phyloP scores from a whole-genome alignment of 2,888 invertebrate species.

The Temnothorax ravouxi region DNA sequence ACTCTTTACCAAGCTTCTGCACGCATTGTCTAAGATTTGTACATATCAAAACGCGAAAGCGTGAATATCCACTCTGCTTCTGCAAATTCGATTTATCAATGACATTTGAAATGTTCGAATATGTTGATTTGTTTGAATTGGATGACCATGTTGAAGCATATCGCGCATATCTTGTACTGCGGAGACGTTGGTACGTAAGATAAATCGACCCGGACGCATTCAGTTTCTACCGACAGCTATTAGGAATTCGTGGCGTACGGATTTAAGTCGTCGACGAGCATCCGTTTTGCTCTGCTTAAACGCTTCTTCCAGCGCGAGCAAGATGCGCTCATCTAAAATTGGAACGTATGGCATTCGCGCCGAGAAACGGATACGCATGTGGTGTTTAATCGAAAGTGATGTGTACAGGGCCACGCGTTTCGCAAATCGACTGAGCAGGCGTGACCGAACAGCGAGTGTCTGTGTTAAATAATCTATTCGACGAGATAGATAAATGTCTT shows the following conservation, averaged over 20 bases:
- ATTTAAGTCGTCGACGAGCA: constrained; percentile 36
- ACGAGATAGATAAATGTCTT: background rate
- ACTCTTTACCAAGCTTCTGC: background rate
- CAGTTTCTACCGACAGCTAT: constrained; percentile 26
- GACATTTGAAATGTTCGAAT: background rate
- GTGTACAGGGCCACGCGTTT: background rate
- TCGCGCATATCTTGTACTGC: background rate
- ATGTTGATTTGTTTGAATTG: constrained; percentile 29
- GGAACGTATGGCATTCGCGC: constrained; percentile 37
- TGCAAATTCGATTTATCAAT: constrained; percentile 23
- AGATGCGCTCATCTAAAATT: constrained; percentile 51
- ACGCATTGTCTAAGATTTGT: constrained; percentile 6
- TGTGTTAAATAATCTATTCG: background rate
- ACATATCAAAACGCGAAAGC: constrained; percentile 16
- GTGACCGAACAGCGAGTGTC: background rate
- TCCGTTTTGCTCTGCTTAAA: constrained; percentile 45
- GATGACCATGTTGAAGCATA: background rate
- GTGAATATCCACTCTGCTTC: background rate
- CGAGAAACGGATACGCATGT: constrained; percentile 36
- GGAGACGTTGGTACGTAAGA: constrained; percentile 6
- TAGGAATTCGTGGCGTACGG: constrained; percentile 42
- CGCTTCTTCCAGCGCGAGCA: constrained; percentile 1
- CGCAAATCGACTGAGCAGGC: constrained; percentile 1
- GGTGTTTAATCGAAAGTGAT: constrained; percentile 48
- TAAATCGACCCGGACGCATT: constrained; percentile 28